These are phyloP conservation scores for Sclerurus mexicanus DNA, from an alignment of 2,113 vertebrate genomes.

Conservation along the genomic window DNA sequence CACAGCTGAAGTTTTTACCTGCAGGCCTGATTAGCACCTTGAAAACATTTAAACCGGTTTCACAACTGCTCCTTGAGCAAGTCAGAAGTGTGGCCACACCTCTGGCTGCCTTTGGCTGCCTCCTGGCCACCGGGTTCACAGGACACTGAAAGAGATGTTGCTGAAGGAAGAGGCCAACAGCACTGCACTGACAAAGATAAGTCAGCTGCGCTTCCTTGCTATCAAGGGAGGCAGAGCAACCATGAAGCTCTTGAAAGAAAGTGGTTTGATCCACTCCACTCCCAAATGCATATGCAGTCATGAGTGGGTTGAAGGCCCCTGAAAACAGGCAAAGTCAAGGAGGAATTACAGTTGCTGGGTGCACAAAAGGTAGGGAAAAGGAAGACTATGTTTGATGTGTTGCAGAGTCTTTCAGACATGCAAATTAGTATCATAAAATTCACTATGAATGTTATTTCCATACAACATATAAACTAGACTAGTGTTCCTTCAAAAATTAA, in stretches of 20 bases:
- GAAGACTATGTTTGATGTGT: fast-evolving
- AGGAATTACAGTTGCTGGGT: neutral
- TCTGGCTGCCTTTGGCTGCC: neutral
- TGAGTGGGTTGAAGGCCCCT: neutral
- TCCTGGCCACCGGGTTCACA: neutral
- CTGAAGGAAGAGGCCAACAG: neutral
- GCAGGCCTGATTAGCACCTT: neutral
- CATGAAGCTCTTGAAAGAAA: neutral
- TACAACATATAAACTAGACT: neutral
- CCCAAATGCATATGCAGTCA: neutral
- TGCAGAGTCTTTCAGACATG: neutral
- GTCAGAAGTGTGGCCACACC: neutral
- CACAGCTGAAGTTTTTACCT: neutral
- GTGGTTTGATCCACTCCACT: fast-evolving
- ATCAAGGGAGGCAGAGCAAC: neutral
- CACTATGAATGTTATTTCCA: neutral
- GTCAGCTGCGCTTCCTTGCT: fast-evolving
- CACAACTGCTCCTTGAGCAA: neutral
- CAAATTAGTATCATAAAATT: neutral
- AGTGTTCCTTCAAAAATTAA: neutral
- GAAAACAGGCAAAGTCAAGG: neutral
- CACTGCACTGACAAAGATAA: neutral
- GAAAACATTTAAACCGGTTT: neutral
- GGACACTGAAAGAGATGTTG: neutral
- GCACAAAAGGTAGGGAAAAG: neutral